A percentile compares a stretch with the other conserved stretches of the same genome.
These are phyloP conservation scores for Marronus borbonicus DNA, from an alignment of 2,888 invertebrate species.

Conservation along the genomic window DNA sequence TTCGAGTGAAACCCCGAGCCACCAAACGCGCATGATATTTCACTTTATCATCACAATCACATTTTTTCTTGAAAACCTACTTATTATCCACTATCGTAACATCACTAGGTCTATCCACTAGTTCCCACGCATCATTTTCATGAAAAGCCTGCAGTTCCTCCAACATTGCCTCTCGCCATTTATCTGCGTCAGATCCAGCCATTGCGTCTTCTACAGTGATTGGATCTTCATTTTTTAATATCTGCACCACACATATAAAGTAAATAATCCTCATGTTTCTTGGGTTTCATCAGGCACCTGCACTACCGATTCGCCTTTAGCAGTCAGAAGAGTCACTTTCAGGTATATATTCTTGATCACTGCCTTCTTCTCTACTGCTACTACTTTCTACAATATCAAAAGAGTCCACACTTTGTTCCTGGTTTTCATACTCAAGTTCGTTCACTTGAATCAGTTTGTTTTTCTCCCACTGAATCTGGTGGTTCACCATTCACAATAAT, in stretches of 20 bases:
- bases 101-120: slow-evolving; percentile 55
- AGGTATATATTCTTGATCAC: no score
- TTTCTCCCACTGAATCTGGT: neutral
- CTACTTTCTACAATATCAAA: no score
- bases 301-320: no score
- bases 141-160: slow-evolving; percentile 60
- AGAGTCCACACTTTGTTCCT: no score
- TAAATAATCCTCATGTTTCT: slow-evolving; percentile 54
- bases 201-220: slow-evolving; percentile 49
- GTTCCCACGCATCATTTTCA: slow-evolving; percentile 59
- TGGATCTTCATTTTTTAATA: slow-evolving; percentile 38
- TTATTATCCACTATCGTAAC: slow-evolving; percentile 30
- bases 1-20: no score
- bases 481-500: neutral
- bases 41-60: no score
- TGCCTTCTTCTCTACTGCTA: no score
- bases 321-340: no score
- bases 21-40: no score
- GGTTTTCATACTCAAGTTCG: no score
- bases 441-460: neutral
- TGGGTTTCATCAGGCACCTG: slow-evolving; percentile 23
- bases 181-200: slow-evolving; percentile 55
- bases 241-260: slow-evolving; percentile 52
- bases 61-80: neutral
- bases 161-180: slow-evolving; percentile 58